These are phyloP conservation scores for Hippopotamyrus pictus DNA, from an alignment of 2,797 vertebrate genomes.

Conservation along the genomic window DNA sequence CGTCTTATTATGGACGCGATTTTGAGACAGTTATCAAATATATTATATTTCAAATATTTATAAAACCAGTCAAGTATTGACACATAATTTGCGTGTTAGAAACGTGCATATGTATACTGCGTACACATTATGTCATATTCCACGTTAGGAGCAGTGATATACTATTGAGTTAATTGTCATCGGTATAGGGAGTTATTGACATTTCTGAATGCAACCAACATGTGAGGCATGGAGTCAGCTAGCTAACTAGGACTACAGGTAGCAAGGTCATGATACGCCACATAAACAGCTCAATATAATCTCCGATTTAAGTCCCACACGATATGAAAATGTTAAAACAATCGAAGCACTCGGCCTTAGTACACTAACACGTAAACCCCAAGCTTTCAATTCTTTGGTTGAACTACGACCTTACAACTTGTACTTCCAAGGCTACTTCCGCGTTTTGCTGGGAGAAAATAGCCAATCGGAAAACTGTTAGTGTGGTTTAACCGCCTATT, in stretches of 20 bases:
- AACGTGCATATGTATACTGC: not conserved
- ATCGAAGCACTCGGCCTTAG: not conserved
- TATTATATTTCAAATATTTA: not conserved
- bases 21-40: not conserved
- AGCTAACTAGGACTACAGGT: not conserved
- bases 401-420: not conserved
- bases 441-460: not conserved
- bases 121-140: not conserved
- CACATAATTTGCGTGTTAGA: not conserved
- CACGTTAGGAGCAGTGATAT: not conserved
- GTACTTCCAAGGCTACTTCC: not conserved
- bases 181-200: not conserved
- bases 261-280: not conserved
- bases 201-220: conserved; percentile 2
- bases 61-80: not conserved
- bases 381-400: not conserved
- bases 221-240: not conserved
- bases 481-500: conserved; percentile 27
- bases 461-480: conserved; percentile 31
- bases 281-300: not conserved
- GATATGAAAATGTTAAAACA: not conserved
- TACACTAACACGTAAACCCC: not conserved
- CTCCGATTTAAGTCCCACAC: not conserved
- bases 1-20: not conserved
- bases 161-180: not conserved